Evolutionary conservation across 2,888 invertebrate genomes (phyloP).

Genomic region (Stegana nigrithorax): DNA sequence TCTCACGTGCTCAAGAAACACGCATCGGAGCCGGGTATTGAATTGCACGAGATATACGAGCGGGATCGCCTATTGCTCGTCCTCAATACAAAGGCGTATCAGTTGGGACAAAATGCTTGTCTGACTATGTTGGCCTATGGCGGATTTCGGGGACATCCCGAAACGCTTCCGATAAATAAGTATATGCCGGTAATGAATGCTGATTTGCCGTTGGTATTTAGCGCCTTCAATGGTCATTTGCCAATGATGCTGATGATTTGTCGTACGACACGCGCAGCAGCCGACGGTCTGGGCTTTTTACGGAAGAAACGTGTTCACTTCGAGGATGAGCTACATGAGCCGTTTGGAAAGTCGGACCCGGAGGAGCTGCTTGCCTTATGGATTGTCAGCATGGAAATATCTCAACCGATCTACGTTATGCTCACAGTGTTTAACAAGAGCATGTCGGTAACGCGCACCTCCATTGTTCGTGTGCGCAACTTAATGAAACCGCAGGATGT

Average conservation of each 20-base stretch:
- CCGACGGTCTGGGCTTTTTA: background rate
- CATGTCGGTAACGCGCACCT: constrained; percentile 32
- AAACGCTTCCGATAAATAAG: background rate
- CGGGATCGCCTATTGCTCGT: constrained; percentile 30
- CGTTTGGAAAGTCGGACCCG: background rate
- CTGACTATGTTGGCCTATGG: constrained; percentile 30
- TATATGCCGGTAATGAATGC: constrained; percentile 25
- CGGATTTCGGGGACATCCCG: background rate
- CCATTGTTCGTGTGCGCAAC: constrained; percentile 30
- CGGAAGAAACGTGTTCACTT: background rate
- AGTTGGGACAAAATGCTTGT: constrained; percentile 29
- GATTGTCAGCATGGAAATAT: constrained; percentile 32
- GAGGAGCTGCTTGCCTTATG: constrained; percentile 33
- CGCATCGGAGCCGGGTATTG: background rate
- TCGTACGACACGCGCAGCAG: constrained; percentile 16
- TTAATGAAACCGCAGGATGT: constrained; percentile 28
- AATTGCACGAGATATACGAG: constrained; percentile 22
- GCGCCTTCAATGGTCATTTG: constrained; percentile 9
- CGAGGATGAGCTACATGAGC: no score
- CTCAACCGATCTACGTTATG: constrained; percentile 21
- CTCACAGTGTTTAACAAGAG: constrained; percentile 38
- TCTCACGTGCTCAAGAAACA: constrained; percentile 29
- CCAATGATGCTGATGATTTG: constrained; percentile 40
- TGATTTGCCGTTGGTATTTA: background rate
- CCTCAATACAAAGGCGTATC: constrained; percentile 28